These are phyloP conservation scores for Eudasyphora cyanicolor DNA, from an alignment of 2,888 invertebrate species.

Conservation along the genomic window DNA sequence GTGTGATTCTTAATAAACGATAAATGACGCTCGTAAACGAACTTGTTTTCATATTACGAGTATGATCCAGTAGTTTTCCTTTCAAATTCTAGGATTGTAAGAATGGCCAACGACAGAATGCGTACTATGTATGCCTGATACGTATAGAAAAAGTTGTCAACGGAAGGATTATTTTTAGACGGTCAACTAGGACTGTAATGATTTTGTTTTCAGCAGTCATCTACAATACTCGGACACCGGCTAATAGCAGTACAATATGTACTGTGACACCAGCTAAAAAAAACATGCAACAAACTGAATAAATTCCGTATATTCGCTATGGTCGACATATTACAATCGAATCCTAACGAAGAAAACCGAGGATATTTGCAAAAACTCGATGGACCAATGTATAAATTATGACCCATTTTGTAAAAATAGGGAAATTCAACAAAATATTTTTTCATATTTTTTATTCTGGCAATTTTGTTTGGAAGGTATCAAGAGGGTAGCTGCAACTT, in stretches of 20 bases:
- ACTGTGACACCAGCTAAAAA: background rate
- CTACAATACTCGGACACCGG: background rate
- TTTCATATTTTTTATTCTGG: too few relatives aligned
- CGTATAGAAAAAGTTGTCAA: background rate
- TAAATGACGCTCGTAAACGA: constrained; percentile 40
- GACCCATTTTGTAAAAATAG: too few relatives aligned
- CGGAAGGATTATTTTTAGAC: constrained; percentile 33
- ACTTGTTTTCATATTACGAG: constrained; percentile 35
- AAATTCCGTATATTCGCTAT: too few relatives aligned
- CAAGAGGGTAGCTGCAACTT: too few relatives aligned
- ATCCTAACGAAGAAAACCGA: too few relatives aligned
- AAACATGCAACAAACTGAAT: too few relatives aligned
- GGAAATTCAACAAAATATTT: too few relatives aligned
- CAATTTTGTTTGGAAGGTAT: too few relatives aligned
- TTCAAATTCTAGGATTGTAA: background rate
- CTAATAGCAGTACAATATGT: too few relatives aligned
- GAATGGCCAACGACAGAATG: constrained; percentile 5
- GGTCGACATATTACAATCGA: too few relatives aligned
- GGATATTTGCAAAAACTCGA: too few relatives aligned
- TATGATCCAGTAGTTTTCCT: constrained; percentile 54
- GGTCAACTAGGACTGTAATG: background rate
- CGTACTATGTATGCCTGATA: background rate
- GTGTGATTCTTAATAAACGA: constrained; percentile 42
- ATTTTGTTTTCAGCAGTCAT: background rate
- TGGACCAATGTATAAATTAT: too few relatives aligned